Percentiles rank a stretch among this genome's conserved stretches.
These are phyloP conservation scores for Orestias chungarensis DNA, from an alignment of 2,797 vertebrate genomes.

Conservation along the genomic window DNA sequence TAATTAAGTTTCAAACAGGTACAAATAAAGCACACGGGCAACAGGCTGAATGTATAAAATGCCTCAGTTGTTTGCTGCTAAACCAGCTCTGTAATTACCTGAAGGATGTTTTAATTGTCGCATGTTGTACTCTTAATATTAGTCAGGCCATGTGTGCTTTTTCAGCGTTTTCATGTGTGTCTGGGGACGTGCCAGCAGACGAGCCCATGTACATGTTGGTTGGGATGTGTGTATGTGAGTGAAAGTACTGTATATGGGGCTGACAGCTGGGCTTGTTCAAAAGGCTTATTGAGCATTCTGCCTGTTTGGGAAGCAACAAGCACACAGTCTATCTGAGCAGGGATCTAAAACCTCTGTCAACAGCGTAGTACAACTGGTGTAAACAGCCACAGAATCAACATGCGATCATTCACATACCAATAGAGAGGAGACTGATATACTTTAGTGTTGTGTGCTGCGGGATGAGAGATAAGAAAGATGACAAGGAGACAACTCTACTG, in stretches of 20 bases:
- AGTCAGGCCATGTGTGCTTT: slow-evolving; percentile 66
- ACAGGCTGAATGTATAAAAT: slow-evolving; percentile 67
- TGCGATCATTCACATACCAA: slow-evolving; percentile 62
- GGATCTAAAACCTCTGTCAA: slow-evolving; percentile 80
- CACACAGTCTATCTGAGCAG: slow-evolving; percentile 74
- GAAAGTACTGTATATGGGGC: slow-evolving; percentile 62
- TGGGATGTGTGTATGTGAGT: slow-evolving; percentile 26
- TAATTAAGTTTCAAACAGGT: slow-evolving; percentile 64
- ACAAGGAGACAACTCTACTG: slow-evolving; percentile 39
- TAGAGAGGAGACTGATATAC: slow-evolving; percentile 40
- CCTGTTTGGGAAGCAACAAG: slow-evolving; percentile 77
- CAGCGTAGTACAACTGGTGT: slow-evolving; percentile 72
- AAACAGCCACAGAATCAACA: slow-evolving; percentile 76
- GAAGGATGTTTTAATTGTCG: slow-evolving; percentile 83
- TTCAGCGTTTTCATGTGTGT: slow-evolving; percentile 26
- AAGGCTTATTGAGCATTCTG: slow-evolving; percentile 78
- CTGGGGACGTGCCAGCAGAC: slow-evolving; percentile 56
- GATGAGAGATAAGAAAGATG: slow-evolving; percentile 31
- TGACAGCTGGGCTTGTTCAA: slow-evolving; percentile 82
- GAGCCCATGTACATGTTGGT: slow-evolving; percentile 49
- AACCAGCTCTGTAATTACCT: slow-evolving; percentile 88
- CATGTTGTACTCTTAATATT: slow-evolving; percentile 81
- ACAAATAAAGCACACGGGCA: slow-evolving; percentile 60
- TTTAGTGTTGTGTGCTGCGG: slow-evolving; percentile 39
- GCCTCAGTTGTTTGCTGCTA: slow-evolving; percentile 81